These are phyloP conservation scores for Ianthella basta DNA, from an alignment of 37 sponge, comb jelly and placozoan genomes.

Conservation along the genomic window DNA sequence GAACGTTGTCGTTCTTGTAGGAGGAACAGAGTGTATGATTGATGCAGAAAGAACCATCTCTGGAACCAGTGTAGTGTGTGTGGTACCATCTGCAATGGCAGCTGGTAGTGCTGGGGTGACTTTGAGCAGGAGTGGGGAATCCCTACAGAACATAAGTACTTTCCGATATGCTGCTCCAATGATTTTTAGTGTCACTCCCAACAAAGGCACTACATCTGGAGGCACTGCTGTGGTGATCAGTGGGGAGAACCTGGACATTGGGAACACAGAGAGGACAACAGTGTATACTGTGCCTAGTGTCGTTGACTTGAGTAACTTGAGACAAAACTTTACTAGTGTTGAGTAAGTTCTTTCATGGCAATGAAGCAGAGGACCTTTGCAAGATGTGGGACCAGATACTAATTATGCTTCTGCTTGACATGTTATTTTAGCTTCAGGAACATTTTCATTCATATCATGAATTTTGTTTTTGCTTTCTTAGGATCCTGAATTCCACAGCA, in stretches of 20 bases:
- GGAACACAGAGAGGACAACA: slow-evolving; percentile 8
- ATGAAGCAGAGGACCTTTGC: too few species aligned
- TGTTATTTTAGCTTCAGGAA: too few species aligned
- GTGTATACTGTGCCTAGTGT: background rate
- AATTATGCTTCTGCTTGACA: too few species aligned
- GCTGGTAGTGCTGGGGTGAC: background rate
- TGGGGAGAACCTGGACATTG: slow-evolving; percentile 71
- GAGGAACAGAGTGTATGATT: slow-evolving; percentile 43
- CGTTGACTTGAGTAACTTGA: too few species aligned
- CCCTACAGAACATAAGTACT: background rate
- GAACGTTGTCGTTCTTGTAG: slow-evolving; percentile 56
- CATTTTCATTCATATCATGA: too few species aligned
- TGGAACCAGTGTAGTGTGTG: background rate
- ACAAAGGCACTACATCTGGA: slow-evolving; percentile 63
- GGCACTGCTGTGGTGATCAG: slow-evolving; percentile 65
- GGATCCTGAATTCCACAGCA: too few species aligned
- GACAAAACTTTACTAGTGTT: too few species aligned
- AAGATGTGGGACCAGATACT: too few species aligned
- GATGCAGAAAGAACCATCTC: background rate
- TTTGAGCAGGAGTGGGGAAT: background rate
- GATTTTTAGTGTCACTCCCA: slow-evolving; percentile 53
- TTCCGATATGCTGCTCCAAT: slow-evolving; percentile 33
- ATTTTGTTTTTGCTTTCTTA: too few species aligned
- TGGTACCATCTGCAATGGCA: background rate
- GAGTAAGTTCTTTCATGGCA: too few species aligned